These are phyloP conservation scores for Pseudoatta argentina DNA, from an alignment of 1,140 invertebrate species.

Conservation along the genomic window DNA sequence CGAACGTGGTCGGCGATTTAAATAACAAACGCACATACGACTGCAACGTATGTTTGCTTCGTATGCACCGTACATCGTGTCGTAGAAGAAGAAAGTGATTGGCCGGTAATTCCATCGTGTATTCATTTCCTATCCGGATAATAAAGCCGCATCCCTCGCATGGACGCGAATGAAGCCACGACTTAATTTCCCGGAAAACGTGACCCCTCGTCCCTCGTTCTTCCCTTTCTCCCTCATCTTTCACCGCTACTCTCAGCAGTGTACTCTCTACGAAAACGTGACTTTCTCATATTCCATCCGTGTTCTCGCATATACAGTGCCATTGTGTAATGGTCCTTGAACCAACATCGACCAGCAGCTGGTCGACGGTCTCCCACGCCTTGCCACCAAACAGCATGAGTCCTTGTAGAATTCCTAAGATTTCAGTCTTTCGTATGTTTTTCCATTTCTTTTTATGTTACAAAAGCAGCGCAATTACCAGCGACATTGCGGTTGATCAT, in stretches of 20 bases:
- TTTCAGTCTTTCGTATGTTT: constrained; percentile 43
- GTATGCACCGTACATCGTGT: constrained; percentile 23
- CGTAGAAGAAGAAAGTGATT: constrained; percentile 44
- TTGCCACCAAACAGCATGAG: constrained; percentile 73
- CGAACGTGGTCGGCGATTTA: background rate
- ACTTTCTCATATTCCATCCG: constrained; percentile 68
- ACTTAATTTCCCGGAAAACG: constrained; percentile 45
- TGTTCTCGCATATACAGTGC: constrained; percentile 49
- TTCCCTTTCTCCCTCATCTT: background rate
- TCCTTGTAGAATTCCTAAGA: constrained; percentile 72
- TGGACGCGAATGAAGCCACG: constrained; percentile 23
- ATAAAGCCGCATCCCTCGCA: constrained; percentile 36
- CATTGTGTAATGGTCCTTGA: constrained; percentile 77
- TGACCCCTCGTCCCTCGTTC: constrained; percentile 2
- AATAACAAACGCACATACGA: background rate
- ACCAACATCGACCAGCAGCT: constrained; percentile 72
- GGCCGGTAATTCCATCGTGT: constrained; percentile 30
- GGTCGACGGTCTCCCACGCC: constrained; percentile 75
- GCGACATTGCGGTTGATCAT: constrained; percentile 21
- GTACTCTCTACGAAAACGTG: constrained; percentile 76
- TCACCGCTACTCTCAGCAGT: constrained; percentile 58
- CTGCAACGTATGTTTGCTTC: background rate
- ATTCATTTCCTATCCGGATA: constrained; percentile 30
- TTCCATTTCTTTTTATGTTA: background rate
- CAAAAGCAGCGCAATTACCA: constrained; percentile 20